Percentiles rank a stretch among this genome's conserved stretches.
Conservation (phyloP, 2,797 vertebrate species). For the Ciconia nigra region DNA sequence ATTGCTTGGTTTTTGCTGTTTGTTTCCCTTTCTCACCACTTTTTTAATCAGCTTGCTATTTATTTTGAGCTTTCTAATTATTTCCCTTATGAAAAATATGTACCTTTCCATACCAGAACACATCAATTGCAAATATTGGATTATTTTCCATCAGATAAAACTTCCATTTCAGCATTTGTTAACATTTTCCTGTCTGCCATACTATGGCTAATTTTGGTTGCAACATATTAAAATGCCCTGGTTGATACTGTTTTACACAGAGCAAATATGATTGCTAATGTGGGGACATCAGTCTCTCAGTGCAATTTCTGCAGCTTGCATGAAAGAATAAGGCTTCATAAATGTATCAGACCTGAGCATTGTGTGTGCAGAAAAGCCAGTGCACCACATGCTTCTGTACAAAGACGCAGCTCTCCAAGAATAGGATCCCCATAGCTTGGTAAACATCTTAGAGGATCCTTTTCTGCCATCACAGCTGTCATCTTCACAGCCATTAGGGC, state of each 20-base stretch:
- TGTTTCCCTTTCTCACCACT: background rate
- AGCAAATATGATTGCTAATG: background rate
- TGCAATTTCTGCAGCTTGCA: background rate
- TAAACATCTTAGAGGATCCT: background rate
- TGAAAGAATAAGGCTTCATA: background rate
- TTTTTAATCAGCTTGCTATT: background rate
- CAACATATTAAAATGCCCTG: background rate
- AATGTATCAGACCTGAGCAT: background rate
- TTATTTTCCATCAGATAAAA: background rate
- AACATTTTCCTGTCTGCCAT: background rate
- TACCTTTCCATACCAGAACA: background rate
- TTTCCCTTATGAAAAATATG: background rate
- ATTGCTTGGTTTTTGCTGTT: background rate
- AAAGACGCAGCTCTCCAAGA: background rate
- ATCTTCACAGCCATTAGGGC: background rate
- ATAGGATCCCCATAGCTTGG: background rate
- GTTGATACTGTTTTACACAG: background rate
- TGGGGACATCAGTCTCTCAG: background rate
- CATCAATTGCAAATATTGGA: background rate
- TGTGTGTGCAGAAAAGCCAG: background rate
- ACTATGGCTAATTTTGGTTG: background rate
- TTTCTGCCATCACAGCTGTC: background rate
- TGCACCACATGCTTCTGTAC: background rate
- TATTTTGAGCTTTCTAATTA: conserved; percentile 31
- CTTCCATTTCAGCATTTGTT: background rate